Base-by-base conservation (phyloP, 2,113 vertebrate genomes). In the Amphilophus citrinellus region DNA sequence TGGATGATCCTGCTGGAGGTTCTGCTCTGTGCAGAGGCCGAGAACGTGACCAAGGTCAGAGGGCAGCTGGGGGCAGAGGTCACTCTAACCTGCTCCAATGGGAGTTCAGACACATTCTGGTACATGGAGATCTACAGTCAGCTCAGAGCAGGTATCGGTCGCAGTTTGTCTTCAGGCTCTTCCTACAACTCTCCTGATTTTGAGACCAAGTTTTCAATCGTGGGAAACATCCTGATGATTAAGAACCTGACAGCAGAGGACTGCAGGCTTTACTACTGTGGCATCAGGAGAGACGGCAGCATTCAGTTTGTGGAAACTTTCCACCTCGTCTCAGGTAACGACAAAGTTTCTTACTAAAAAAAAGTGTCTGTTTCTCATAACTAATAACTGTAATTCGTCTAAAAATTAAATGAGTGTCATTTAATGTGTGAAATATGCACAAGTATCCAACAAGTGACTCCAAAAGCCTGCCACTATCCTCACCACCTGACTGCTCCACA, bases 231-330 rank as follows among this genome's bases (percentile, higher is more conserved):
- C 1, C 32, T 82, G 0, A 1, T 20, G 17, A 20, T 3, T 2
- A 53, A 4, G 20, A 66, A 44, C 39, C 0, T 80, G 2, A 76
- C 30, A 37, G 30, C 76, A 32, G 76, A 61, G 3, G 81, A 87
- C 30, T 22, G 2, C 71, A 73, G 87, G 32, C 15, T 39, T 2
- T 88, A 88, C 30, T 80, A 32, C 68, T 84, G 85, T 57, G 68
- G 2, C 1, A n/a, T 0, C 18, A 76, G 0, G 20, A 3, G 0
- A 14, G 1, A 2, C 0, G 5, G 1, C 3, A 10, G 0, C 2
- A 13, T 59, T 2, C 0, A 0, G 0, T 61, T 20, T 50, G 1
- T 35, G 20, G 44, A 83, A 1, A 6, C 42, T 17, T 47, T 85
- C 13, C 2, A 0, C 2, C 7, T 87, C 0, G 0, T 58, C 20